These are phyloP conservation scores for Eupithecia tripunctaria DNA, from an alignment of 2,888 invertebrate genomes.

Conservation along the genomic window DNA sequence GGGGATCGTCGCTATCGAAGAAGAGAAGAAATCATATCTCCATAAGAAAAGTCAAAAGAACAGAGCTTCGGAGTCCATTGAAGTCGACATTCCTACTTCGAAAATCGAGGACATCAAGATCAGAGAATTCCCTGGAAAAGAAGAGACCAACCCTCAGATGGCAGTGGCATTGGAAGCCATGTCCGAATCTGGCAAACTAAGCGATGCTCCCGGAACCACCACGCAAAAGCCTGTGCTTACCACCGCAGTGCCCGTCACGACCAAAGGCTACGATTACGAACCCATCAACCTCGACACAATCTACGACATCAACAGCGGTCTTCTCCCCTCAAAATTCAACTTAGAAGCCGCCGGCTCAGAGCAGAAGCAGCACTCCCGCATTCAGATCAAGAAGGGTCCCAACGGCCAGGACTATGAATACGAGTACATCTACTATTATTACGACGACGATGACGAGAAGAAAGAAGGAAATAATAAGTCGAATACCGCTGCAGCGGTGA, in stretches of 20 bases:
- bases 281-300: constrained; percentile 81
- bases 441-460: constrained; percentile 91
- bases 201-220: constrained; percentile 72
- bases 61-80: constrained; percentile 73
- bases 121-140: constrained; percentile 79
- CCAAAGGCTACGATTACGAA: constrained; percentile 72
- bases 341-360: constrained; percentile 87
- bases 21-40: constrained; percentile 70
- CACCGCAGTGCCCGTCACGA: constrained; percentile 72
- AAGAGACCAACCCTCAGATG: constrained; percentile 75
- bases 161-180: constrained; percentile 76
- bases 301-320: constrained; percentile 77
- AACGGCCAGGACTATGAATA: constrained; percentile 96
- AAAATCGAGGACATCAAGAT: constrained; percentile 80
- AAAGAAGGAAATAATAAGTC: constrained; percentile 62
- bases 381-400: constrained; percentile 94
- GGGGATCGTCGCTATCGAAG: constrained; percentile 79
- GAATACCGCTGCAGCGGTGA: constrained; percentile 61
- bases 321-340: constrained; percentile 80
- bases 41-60: constrained; percentile 71
- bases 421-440: constrained; percentile 96
- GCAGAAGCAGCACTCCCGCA: constrained; percentile 88
- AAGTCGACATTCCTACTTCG: constrained; percentile 78
- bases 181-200: constrained; percentile 79
- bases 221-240: constrained; percentile 84